phyloP scores from a whole-genome alignment of 2,797 vertebrate genomes.

The Hylomyscus alleni region DNA sequence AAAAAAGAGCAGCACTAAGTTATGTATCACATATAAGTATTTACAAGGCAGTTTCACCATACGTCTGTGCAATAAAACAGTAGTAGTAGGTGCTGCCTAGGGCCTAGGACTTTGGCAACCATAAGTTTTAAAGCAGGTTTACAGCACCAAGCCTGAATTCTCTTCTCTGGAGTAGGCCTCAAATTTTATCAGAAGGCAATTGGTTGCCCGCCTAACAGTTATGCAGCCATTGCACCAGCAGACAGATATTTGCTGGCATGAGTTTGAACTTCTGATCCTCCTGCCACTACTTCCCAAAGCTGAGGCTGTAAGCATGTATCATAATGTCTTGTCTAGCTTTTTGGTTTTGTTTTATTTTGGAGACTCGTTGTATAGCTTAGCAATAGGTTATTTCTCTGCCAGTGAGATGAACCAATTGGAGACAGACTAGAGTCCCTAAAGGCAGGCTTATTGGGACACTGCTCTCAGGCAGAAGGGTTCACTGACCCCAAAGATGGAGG shows the following conservation, averaged over 20 bases:
- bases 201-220: background rate
- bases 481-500: too few relatives aligned
- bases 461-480: too few relatives aligned
- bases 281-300: background rate
- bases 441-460: too few relatives aligned
- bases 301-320: background rate
- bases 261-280: background rate
- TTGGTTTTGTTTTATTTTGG: background rate
- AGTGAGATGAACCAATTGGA: too few relatives aligned
- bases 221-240: background rate
- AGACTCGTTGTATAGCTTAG: background rate
- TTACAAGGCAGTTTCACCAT: background rate
- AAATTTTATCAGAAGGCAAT: background rate
- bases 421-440: too few relatives aligned
- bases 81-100: background rate
- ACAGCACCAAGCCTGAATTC: background rate
- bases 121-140: background rate
- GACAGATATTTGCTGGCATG: background rate
- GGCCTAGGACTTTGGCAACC: background rate
- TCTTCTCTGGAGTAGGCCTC: background rate
- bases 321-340: background rate
- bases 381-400: background rate
- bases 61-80: background rate
- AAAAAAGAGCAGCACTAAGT: too few relatives aligned
- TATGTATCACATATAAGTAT: background rate